These are phyloP conservation scores for Hydrocynus forskahlii DNA, from an alignment of 2,797 vertebrate genomes.

Conservation along the genomic window DNA sequence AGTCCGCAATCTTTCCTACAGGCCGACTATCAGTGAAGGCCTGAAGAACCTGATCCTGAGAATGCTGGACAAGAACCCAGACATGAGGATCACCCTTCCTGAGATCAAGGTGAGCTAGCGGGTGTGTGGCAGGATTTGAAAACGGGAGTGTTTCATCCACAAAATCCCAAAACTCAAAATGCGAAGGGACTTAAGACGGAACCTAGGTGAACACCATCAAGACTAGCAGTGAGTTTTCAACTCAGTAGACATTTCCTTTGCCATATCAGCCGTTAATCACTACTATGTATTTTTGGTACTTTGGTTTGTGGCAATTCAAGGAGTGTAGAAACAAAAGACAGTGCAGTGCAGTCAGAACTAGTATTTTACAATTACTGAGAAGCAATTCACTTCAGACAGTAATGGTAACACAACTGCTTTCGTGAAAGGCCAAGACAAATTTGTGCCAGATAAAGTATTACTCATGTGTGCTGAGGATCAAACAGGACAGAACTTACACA, in stretches of 20 bases:
- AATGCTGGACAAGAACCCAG: conserved; percentile 96
- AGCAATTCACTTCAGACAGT: too few relatives aligned
- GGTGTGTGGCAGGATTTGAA: background rate
- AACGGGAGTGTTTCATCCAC: background rate
- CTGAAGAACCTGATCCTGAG: conserved; percentile 86
- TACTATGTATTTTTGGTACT: too few relatives aligned
- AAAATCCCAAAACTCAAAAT: background rate
- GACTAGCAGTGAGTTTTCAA: background rate
- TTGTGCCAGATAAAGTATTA: too few relatives aligned
- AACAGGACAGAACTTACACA: too few relatives aligned
- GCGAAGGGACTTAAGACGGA: background rate
- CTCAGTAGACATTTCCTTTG: background rate
- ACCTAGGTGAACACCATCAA: background rate
- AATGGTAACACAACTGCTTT: too few relatives aligned
- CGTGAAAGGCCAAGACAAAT: too few relatives aligned
- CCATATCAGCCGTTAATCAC: background rate
- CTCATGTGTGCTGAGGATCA: too few relatives aligned
- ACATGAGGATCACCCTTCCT: conserved; percentile 88
- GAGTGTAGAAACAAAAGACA: too few relatives aligned
- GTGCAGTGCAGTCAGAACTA: too few relatives aligned
- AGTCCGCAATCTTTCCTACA: conserved; percentile 29
- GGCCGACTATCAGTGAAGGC: conserved; percentile 63
- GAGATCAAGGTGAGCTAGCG: conserved; percentile 88
- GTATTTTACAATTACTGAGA: too few relatives aligned
- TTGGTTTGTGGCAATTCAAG: too few relatives aligned